phyloP scores from a whole-genome alignment of 1,140 invertebrate genomes.

The Diploscapter pachys region DNA sequence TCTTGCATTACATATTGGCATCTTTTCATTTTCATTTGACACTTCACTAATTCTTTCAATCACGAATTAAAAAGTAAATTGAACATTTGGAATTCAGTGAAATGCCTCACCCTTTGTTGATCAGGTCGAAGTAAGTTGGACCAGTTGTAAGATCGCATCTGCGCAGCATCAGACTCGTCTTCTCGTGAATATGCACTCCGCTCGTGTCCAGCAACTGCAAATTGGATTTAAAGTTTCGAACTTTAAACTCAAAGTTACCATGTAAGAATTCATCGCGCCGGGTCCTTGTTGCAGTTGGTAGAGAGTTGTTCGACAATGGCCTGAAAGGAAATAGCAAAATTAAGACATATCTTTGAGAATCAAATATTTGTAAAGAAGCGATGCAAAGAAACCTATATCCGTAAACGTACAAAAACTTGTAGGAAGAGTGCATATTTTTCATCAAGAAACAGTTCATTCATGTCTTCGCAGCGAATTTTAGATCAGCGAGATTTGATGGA shows the following conservation, averaged over 20 bases:
- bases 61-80: neutral
- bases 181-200: conserved; percentile 11
- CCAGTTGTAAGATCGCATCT: conserved; percentile 14
- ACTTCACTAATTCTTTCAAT: neutral
- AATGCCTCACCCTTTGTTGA: neutral
- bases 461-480: no score
- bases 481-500: no score
- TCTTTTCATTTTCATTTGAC: neutral
- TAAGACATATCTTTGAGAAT: no score
- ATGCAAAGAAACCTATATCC: no score
- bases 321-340: neutral
- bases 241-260: conserved; percentile 2
- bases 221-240: neutral
- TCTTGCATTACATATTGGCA: neutral
- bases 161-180: neutral
- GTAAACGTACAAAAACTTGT: no score
- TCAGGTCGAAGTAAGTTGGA: neutral
- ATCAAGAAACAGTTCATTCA: no score
- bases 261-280: conserved; percentile 12
- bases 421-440: no score
- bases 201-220: conserved; percentile 3
- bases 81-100: neutral
- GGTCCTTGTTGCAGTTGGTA: conserved; percentile 13
- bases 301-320: conserved; percentile 16
- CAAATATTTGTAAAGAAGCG: no score